These are phyloP conservation scores for Ceyx erithaca DNA, from an alignment of 2,797 vertebrate genomes.

Conservation along the genomic window DNA sequence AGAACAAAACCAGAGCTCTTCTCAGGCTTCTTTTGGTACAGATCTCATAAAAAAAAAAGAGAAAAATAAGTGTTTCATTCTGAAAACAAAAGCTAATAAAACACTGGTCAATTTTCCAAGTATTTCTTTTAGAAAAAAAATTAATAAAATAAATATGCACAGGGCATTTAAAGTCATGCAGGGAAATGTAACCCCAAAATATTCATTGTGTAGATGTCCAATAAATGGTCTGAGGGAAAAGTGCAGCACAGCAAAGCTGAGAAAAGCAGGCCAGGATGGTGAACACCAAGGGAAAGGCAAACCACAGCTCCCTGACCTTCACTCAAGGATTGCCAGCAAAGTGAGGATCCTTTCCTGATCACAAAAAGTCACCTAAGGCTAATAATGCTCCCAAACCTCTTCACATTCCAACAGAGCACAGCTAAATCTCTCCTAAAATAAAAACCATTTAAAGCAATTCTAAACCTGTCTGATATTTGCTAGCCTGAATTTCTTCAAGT, in stretches of 20 bases:
- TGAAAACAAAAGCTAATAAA: not conserved
- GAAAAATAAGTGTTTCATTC: not conserved
- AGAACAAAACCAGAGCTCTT: not conserved
- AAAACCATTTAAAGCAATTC: not conserved
- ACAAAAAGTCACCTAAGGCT: not conserved
- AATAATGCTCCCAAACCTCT: not conserved
- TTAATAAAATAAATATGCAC: not conserved
- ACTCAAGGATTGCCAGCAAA: not conserved
- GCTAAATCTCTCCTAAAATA: not conserved
- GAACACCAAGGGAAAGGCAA: not conserved
- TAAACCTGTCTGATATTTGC: not conserved
- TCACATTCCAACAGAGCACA: not conserved
- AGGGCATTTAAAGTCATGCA: not conserved
- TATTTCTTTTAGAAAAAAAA: not conserved
- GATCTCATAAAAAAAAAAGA: not conserved
- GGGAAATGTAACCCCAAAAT: not conserved
- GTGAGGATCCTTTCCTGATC: fast-evolving
- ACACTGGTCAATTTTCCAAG: not conserved
- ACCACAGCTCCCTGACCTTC: not conserved
- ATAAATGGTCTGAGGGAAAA: not conserved
- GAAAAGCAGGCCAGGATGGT: not conserved
- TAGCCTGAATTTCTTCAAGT: not conserved
- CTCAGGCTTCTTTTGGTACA: not conserved
- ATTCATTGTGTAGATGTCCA: not conserved
- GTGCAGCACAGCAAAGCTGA: not conserved